Evolutionary conservation across 1,140 invertebrate species (phyloP).

Genomic region (Nasonia vitripennis): DNA sequence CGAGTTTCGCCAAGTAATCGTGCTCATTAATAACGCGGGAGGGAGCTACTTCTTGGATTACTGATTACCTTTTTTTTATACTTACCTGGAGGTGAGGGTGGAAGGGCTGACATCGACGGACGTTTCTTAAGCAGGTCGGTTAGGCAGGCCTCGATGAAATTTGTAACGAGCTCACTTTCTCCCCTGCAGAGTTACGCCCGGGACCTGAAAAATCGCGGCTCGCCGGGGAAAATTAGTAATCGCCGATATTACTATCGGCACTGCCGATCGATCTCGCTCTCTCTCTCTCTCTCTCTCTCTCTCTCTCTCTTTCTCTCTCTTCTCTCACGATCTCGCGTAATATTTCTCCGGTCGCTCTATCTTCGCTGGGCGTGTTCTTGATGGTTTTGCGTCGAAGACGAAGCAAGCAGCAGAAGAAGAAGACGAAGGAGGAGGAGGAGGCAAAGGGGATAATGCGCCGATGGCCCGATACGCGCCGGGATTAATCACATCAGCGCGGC

Average conservation of each 20-base stretch:
- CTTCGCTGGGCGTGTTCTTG: slow-evolving; percentile 54
- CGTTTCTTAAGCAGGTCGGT: too few species aligned
- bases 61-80: neutral
- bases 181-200: neutral
- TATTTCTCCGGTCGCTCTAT: slow-evolving; percentile 19
- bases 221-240: slow-evolving; percentile 46
- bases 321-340: slow-evolving; percentile 12
- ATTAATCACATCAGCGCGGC: slow-evolving; percentile 59
- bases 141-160: neutral
- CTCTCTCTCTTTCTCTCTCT: neutral
- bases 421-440: neutral
- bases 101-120: too few species aligned
- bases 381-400: slow-evolving; percentile 47
- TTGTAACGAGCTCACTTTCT: neutral
- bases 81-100: neutral
- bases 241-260: slow-evolving; percentile 46
- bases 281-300: too few species aligned
- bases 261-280: slow-evolving; percentile 33
- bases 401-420: neutral
- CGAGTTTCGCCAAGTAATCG: slow-evolving; percentile 72
- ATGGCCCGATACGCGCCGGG: slow-evolving; percentile 56
- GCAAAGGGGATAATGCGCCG: slow-evolving; percentile 47
- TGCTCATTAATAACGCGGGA: slow-evolving; percentile 68
- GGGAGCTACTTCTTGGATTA: neutral
- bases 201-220: slow-evolving; percentile 33